Evolutionary conservation across 1,140 invertebrate species (phyloP).

Genomic region (Zaprionus inermis): DNA sequence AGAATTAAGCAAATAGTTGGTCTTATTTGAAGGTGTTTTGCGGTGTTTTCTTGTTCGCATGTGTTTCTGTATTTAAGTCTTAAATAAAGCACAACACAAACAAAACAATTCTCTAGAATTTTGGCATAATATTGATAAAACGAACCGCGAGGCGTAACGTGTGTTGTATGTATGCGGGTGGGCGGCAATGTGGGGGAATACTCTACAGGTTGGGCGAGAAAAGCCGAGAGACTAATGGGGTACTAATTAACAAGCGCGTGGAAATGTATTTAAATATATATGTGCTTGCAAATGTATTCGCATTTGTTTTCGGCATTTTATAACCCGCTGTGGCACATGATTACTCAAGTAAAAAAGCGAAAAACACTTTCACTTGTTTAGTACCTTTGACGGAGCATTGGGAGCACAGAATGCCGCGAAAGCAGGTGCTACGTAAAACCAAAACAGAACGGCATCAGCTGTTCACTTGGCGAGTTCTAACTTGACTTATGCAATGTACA

Average conservation of each 20-base stretch:
- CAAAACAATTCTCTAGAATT: constrained; percentile 40
- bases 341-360: not conserved
- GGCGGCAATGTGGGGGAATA: not conserved
- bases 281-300: constrained; percentile 3
- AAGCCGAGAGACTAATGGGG: not conserved
- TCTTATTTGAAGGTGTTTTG: constrained; percentile 36
- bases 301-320: not conserved
- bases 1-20: constrained; percentile 55
- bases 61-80: constrained; percentile 11
- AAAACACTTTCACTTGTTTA: constrained; percentile 54
- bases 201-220: not conserved
- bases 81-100: constrained; percentile 23
- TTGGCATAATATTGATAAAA: constrained; percentile 45
- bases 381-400: constrained; percentile 24
- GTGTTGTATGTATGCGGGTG: not conserved
- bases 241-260: constrained; percentile 65
- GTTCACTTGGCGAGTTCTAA: constrained; percentile 48
- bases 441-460: constrained; percentile 27
- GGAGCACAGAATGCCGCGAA: constrained; percentile 35
- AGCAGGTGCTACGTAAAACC: not conserved
- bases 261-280: constrained; percentile 21
- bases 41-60: no score
- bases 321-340: not conserved
- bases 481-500: constrained; percentile 76
- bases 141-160: not conserved